Evolutionary conservation across 2,113 vertebrate genomes (phyloP).

Genomic region (Plectropomus leopardus): DNA sequence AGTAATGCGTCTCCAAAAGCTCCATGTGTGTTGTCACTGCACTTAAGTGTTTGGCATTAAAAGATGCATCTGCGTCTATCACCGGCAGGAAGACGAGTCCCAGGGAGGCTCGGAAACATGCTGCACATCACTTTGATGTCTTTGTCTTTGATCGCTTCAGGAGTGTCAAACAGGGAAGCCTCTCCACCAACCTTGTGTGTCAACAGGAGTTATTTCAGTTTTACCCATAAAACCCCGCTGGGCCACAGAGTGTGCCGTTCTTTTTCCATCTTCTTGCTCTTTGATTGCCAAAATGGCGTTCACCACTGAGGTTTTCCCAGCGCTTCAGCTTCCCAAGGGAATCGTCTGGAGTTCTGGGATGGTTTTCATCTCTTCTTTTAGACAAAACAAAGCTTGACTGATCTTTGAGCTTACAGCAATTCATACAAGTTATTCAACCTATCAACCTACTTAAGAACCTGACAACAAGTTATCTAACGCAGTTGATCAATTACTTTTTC

Average conservation of each 20-base stretch:
- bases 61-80: constrained; percentile 61
- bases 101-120: constrained; percentile 61
- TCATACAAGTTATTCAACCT: background rate
- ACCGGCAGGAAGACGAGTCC: constrained; percentile 69
- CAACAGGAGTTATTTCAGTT: constrained; percentile 55
- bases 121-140: constrained; percentile 46
- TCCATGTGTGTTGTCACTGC: constrained; percentile 57
- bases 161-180: constrained; percentile 45
- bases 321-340: constrained; percentile 55
- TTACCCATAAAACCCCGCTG: constrained; percentile 7
- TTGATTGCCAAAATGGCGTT: constrained; percentile 59
- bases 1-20: constrained; percentile 62
- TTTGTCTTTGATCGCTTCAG: constrained; percentile 61
- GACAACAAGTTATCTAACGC: background rate
- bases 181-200: constrained; percentile 75
- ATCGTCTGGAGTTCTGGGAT: constrained; percentile 53
- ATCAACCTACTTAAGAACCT: background rate
- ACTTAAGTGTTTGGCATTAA: constrained; percentile 37
- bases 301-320: constrained; percentile 62
- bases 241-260: background rate
- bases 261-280: constrained; percentile 25
- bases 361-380: constrained; percentile 4
- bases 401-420: background rate
- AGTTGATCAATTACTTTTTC: background rate
- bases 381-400: constrained; percentile 10